These are phyloP conservation scores for Ciona savignyi DNA, from an alignment of 23 tunicate species.

Conservation along the genomic window DNA sequence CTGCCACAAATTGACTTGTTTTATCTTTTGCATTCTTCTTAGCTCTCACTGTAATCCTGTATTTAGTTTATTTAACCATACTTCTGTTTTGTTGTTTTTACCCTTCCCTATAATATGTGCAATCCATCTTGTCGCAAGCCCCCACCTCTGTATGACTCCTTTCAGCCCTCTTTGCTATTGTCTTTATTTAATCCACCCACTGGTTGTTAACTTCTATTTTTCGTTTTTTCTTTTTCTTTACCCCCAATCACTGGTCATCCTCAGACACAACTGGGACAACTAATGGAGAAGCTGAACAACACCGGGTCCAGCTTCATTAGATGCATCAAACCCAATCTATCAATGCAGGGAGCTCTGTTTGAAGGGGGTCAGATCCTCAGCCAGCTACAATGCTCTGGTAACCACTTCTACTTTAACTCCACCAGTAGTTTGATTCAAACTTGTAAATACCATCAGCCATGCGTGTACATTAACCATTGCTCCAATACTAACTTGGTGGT, in stretches of 20 bases:
- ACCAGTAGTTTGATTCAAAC: too few relatives aligned
- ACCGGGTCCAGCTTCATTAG: constrained; percentile 97
- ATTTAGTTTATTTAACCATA: too few relatives aligned
- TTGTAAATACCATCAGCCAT: too few relatives aligned
- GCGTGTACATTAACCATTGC: not conserved
- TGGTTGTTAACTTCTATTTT: not conserved
- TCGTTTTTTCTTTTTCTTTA: too few relatives aligned
- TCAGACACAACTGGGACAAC: constrained; percentile 70
- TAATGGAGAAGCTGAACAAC: constrained; percentile 63
- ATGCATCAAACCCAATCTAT: constrained; percentile 95
- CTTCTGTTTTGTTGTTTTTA: too few relatives aligned
- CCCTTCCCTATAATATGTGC: too few relatives aligned
- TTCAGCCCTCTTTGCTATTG: not conserved
- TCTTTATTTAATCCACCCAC: not conserved
- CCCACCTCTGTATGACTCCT: not conserved
- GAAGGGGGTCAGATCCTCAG: constrained; percentile 91
- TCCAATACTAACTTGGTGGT: not conserved
- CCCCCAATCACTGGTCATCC: not conserved
- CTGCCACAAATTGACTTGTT: not conserved
- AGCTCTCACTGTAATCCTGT: not conserved
- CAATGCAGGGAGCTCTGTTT: constrained; percentile 72
- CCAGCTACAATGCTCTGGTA: constrained; percentile 97
- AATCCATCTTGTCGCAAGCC: too few relatives aligned
- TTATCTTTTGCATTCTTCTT: not conserved
- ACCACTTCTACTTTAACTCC: too few relatives aligned